phyloP scores from a whole-genome alignment of 2,113 vertebrate species.

The Clarias macrocephalus region DNA sequence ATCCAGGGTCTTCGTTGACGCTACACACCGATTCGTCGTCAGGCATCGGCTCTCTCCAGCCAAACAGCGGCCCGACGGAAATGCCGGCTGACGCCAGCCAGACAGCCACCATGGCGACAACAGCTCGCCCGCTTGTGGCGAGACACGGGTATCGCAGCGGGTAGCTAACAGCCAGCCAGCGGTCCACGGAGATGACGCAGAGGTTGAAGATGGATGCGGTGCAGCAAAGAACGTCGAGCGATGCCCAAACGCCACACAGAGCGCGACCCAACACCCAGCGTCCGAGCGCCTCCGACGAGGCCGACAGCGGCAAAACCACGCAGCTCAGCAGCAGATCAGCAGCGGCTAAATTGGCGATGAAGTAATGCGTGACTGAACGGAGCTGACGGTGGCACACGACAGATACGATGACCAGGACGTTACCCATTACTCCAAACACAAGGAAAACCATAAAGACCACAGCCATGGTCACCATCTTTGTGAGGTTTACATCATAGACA shows the following conservation, averaged over 20 bases:
- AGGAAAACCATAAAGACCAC: constrained; percentile 84
- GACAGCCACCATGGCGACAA: constrained; percentile 80
- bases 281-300: constrained; percentile 87
- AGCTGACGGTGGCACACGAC: constrained; percentile 88
- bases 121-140: constrained; percentile 80
- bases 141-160: constrained; percentile 86
- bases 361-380: constrained; percentile 92
- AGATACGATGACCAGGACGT: constrained; percentile 91
- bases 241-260: constrained; percentile 92
- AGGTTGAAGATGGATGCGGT: constrained; percentile 95
- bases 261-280: constrained; percentile 89
- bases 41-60: constrained; percentile 90
- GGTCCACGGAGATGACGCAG: constrained; percentile 94
- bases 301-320: constrained; percentile 91
- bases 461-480: constrained; percentile 81
- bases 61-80: constrained; percentile 89
- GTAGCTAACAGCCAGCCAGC: constrained; percentile 92
- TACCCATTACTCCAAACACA: constrained; percentile 89
- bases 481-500: constrained; percentile 69
- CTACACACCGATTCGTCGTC: constrained; percentile 87
- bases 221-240: constrained; percentile 94
- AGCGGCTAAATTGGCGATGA: constrained; percentile 90
- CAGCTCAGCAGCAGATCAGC: constrained; percentile 92
- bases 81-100: constrained; percentile 88
- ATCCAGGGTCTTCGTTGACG: constrained; percentile 90